Percentiles rank a stretch among this genome's conserved stretches.
Conservation (phyloP, 92 coral and sea anemone species). For the Epizoanthus fatuus region DNA sequence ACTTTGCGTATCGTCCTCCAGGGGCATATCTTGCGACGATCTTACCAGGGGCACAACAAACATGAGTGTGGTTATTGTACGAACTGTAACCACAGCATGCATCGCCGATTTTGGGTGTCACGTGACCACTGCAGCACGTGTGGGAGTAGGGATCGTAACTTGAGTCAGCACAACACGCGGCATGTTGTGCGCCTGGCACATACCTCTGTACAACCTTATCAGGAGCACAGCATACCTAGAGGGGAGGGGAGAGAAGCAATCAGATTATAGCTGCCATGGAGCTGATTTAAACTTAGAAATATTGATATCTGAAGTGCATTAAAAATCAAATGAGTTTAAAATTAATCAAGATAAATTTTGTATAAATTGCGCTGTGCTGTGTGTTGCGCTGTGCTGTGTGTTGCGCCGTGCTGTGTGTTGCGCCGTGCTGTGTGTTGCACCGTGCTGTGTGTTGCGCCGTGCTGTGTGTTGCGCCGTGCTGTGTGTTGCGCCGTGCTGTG, state of each 20-base stretch:
- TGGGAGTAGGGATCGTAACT: slow-evolving; percentile 38
- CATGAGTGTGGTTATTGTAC: slow-evolving; percentile 44
- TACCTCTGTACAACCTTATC: slow-evolving; percentile 16
- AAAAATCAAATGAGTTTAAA: too few species aligned
- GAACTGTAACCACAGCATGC: slow-evolving; percentile 47
- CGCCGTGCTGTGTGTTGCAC: too few species aligned
- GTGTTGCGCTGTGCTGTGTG: too few species aligned
- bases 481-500: too few species aligned
- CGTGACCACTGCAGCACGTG: slow-evolving; percentile 52
- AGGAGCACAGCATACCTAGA: slow-evolving; percentile 46
- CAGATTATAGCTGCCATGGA: not conserved
- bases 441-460: too few species aligned
- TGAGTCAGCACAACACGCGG: slow-evolving; percentile 37
- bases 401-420: too few species aligned
- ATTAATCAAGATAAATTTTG: too few species aligned
- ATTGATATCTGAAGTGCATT: too few species aligned
- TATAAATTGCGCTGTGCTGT: too few species aligned
- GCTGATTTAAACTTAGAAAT: not conserved
- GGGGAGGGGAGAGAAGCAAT: not conserved
- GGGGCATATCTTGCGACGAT: slow-evolving; percentile 30
- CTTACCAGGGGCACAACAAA: slow-evolving; percentile 33
- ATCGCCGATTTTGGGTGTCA: slow-evolving; percentile 30
- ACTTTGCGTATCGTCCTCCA: slow-evolving; percentile 36
- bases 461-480: too few species aligned
- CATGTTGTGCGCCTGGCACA: slow-evolving; percentile 22